A percentile compares a stretch with the other conserved stretches of the same genome.
These are phyloP conservation scores for Tolmerus cingulatus DNA, from an alignment of 2,888 invertebrate genomes.

Conservation along the genomic window DNA sequence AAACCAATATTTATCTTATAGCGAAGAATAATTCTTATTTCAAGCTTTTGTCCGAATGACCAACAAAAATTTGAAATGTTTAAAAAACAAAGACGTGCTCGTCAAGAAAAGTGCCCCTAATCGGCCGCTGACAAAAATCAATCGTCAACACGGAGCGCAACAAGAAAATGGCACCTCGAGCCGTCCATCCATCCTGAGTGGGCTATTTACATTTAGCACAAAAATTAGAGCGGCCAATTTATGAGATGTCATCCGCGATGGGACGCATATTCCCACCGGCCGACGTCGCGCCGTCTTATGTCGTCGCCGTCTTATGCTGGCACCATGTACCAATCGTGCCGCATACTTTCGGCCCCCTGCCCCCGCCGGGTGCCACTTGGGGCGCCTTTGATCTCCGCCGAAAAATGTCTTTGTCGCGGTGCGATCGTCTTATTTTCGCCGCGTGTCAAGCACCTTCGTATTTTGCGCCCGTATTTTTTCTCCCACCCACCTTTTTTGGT, in stretches of 20 bases:
- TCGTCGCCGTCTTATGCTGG: background rate
- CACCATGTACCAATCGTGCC: background rate
- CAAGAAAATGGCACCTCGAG: background rate
- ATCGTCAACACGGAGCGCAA: background rate
- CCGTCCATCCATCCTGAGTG: background rate
- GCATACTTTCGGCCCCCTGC: background rate
- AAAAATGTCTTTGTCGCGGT: conserved; percentile 10
- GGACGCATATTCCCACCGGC: background rate
- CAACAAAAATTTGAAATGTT: background rate
- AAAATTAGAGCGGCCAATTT: background rate
- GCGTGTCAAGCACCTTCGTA: conserved; percentile 2
- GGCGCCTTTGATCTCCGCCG: conserved; percentile 9
- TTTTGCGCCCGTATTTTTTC: background rate
- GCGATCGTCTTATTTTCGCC: background rate
- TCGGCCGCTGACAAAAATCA: background rate
- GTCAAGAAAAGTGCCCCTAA: background rate
- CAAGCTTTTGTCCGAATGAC: background rate
- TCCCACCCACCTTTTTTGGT: background rate
- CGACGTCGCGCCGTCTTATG: background rate
- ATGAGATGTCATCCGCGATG: background rate
- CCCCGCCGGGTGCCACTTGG: background rate
- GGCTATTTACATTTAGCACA: background rate
- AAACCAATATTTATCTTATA: background rate
- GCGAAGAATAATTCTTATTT: background rate
- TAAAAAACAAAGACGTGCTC: background rate